These are phyloP conservation scores for Papilio helenus DNA, from an alignment of 1,140 invertebrate species.

Conservation along the genomic window DNA sequence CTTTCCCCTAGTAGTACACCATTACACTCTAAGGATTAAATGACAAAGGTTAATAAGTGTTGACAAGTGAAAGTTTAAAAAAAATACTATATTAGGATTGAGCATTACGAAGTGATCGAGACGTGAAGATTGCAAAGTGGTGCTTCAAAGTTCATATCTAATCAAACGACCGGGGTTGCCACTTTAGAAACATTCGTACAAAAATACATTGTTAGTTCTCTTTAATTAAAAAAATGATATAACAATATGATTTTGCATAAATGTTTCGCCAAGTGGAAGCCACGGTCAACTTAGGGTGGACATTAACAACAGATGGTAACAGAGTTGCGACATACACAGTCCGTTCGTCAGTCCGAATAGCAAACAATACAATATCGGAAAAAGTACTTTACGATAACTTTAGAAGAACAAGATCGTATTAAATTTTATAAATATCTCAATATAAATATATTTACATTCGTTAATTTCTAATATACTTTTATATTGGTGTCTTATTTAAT, in stretches of 20 bases:
- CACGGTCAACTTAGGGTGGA: constrained; percentile 51
- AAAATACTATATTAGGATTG: constrained; percentile 61
- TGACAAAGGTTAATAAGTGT: constrained; percentile 39
- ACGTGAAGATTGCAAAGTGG: constrained; percentile 56
- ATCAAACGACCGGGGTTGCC: constrained; percentile 50
- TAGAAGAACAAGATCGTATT: constrained; percentile 80
- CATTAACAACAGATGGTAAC: constrained; percentile 48
- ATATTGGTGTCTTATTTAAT: constrained; percentile 81
- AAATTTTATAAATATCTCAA: constrained; percentile 82
- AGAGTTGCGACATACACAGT: constrained; percentile 35
- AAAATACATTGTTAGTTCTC: neutral
- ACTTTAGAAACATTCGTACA: neutral
- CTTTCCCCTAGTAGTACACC: constrained; percentile 33
- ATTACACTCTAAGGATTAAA: constrained; percentile 38
- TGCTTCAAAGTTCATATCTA: constrained; percentile 61
- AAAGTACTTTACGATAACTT: constrained; percentile 75
- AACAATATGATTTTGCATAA: neutral
- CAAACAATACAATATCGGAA: constrained; percentile 67
- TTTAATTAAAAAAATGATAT: neutral
- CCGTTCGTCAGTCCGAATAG: constrained; percentile 64
- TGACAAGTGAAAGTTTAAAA: constrained; percentile 48
- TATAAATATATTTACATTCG: constrained; percentile 82
- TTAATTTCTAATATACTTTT: constrained; percentile 74
- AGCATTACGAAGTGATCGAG: constrained; percentile 53
- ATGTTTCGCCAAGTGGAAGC: neutral